Evolutionary conservation across 1,140 invertebrate genomes (phyloP).

Genomic region (Rhizoglyphus robini): DNA sequence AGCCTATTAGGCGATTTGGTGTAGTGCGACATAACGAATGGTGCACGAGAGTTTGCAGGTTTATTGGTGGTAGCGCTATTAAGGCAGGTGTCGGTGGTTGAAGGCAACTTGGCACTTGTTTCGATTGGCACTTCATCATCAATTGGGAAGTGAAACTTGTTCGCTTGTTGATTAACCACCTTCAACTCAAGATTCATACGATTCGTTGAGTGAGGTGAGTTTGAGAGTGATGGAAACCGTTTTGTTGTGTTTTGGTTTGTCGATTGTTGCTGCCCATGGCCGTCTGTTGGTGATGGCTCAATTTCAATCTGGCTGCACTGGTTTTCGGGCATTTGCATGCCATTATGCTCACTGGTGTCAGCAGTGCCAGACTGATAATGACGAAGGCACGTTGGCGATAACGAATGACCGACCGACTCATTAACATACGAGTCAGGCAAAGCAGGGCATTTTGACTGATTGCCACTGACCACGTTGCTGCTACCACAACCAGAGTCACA

Average conservation of each 20-base stretch:
- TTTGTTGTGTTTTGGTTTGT: neutral
- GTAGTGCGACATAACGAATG: constrained; percentile 8
- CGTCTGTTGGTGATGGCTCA: neutral
- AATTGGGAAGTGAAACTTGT: too few relatives aligned
- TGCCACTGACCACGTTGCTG: too few relatives aligned
- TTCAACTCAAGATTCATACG: too few relatives aligned
- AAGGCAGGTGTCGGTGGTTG: neutral
- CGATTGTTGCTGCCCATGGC: neutral
- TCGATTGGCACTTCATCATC: neutral
- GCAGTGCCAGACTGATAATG: neutral
- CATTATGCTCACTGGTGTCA: neutral
- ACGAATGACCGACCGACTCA: neutral
- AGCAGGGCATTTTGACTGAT: neutral
- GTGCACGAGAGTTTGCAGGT: too few relatives aligned
- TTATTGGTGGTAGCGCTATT: neutral
- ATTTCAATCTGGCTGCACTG: neutral
- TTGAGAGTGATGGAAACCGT: neutral
- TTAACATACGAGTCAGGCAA: neutral
- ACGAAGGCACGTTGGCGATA: neutral
- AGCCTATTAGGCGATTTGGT: neutral
- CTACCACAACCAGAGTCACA: too few relatives aligned
- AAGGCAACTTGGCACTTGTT: neutral
- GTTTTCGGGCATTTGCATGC: neutral
- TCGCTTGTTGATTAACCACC: too few relatives aligned
- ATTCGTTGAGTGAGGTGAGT: neutral